Evolutionary conservation across 2,113 vertebrate genomes (phyloP), one percentile per base, ranked within the genome.

Genomic region (Kobus ellipsiprymnus): DNA sequence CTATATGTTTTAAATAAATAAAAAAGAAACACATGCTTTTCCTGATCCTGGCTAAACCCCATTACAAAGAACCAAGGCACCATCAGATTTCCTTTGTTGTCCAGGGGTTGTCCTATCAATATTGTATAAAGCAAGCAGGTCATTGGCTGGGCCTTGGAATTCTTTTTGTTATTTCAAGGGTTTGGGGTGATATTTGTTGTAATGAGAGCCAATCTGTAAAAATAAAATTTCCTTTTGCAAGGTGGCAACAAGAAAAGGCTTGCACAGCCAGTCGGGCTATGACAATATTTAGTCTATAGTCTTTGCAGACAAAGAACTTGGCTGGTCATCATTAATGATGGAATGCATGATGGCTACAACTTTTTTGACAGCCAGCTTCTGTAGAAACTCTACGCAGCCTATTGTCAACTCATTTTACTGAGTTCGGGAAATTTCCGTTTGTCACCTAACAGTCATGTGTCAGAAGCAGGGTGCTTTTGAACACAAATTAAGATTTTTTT

Each of bases 1-100:
- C 77, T 82, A 36, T 46, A 36, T 4, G 12, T 87, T 97, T 94
- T 97, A 97, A 97, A 94, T 96, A 96, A 98, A 98, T 96, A 97
- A 96, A 97, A 97, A 98, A 95, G 87, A 97, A 94, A 96, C 78
- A 95, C 92, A 93, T 19, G 52, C 57, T 91, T 97, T 90, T 57
- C 93, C 86, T 81, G 91, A 97, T 97, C 74, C 52, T 81, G 78
- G 83, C 92, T 95, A 97, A 96, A 97, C 94, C 88, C 82, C 62
- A 52, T 94, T 96, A 96, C 95, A 98, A 96, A 97, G 86, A 93
- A 91, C 36, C 11, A 48, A 97, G 91, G 30, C 52, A 86, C 82
- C 10, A 10, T 89, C 86, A 87, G 87, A 95, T 95, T 97, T 97
- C 71, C 89, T 97, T 95, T 94, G 95, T 97, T 96, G 84, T 82